Evolutionary conservation across 2,888 invertebrate species (phyloP).

Genomic region (Biston stratarius): DNA sequence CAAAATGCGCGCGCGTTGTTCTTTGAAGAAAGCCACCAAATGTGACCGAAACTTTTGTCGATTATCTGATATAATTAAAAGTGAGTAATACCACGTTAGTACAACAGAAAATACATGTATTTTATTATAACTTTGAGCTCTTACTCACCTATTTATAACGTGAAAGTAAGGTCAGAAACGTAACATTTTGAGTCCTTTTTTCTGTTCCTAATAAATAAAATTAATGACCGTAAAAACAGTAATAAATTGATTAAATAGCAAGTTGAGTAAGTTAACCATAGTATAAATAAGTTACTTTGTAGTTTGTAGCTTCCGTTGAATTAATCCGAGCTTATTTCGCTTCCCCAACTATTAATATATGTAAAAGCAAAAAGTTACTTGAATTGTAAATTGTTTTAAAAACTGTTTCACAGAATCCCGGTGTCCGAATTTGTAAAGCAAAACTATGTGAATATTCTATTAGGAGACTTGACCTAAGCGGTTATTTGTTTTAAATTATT

Average conservation of each 20-base stretch:
- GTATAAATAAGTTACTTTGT: not conserved
- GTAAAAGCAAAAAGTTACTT: constrained; percentile 39
- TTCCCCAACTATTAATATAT: constrained; percentile 42
- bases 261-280: not conserved
- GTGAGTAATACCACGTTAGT: too few species aligned
- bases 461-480: constrained; percentile 20
- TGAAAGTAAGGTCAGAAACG: too few species aligned
- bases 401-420: constrained; percentile 24
- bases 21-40: too few species aligned
- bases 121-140: too few species aligned
- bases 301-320: constrained; percentile 34
- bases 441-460: constrained; percentile 22
- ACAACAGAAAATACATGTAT: too few species aligned
- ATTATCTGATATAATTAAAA: too few species aligned
- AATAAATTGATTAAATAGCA: constrained; percentile 2
- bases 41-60: too few species aligned
- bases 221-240: not conserved
- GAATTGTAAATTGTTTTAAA: constrained; percentile 41
- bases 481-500: not conserved
- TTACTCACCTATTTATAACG: too few species aligned
- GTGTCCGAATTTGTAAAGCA: constrained; percentile 32
- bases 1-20: too few species aligned
- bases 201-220: not conserved
- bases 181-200: too few species aligned
- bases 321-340: constrained; percentile 42